Conservation (phyloP, 2,797 vertebrate genomes). For the Falco peregrinus region DNA sequence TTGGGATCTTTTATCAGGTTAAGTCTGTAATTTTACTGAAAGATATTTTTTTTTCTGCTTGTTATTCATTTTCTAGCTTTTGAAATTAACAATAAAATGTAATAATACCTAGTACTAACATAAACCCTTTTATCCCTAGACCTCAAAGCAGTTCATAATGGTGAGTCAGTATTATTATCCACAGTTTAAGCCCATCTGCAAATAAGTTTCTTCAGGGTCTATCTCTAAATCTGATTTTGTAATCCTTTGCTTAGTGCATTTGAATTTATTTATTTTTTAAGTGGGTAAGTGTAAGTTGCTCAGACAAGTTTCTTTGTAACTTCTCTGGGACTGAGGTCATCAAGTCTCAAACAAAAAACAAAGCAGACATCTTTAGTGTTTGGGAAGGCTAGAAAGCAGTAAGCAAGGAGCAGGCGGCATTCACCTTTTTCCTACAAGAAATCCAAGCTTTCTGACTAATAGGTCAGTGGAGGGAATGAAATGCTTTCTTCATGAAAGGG, state of each 20-base stretch:
- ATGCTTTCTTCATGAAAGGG: not conserved
- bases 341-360: not conserved
- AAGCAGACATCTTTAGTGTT: not conserved
- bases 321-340: not conserved
- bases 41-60: not conserved
- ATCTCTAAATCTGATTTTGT: conserved; percentile 56
- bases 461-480: not conserved
- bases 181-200: conserved; percentile 56
- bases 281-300: conserved; percentile 24
- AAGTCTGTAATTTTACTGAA: conserved; percentile 23
- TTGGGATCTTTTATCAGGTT: conserved; percentile 21
- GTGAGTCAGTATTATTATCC: conserved; percentile 62
- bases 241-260: conserved; percentile 40
- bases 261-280: conserved; percentile 49
- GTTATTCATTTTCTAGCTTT: conserved; percentile 35
- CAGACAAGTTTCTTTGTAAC: conserved; percentile 40
- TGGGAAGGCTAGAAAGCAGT: not conserved
- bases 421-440: not conserved
- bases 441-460: not conserved
- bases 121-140: conserved; percentile 58
- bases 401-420: not conserved
- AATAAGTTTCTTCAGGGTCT: conserved; percentile 60
- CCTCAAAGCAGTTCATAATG: conserved; percentile 58
- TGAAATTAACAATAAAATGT: conserved; percentile 58
- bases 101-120: conserved; percentile 42